These are phyloP conservation scores for Trichogramma dendrolimi DNA, from an alignment of 2,888 invertebrate species.

Conservation along the genomic window DNA sequence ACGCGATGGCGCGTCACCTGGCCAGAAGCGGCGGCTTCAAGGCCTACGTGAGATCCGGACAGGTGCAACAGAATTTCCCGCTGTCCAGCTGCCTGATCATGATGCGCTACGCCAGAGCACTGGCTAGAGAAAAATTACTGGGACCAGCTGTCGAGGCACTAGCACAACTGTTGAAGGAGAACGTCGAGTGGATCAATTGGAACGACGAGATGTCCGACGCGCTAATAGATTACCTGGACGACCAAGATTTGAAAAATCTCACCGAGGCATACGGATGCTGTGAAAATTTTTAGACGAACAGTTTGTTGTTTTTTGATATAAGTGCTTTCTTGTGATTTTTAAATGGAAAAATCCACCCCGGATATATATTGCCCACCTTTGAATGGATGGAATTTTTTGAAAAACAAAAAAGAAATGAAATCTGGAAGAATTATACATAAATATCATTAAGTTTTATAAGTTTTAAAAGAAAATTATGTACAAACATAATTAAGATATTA, in stretches of 20 bases:
- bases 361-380: too few species aligned
- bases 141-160: not conserved
- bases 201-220: not conserved
- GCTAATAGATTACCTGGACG: not conserved
- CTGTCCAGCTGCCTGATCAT: not conserved
- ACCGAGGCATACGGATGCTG: too few species aligned
- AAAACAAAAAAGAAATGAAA: too few species aligned
- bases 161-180: not conserved
- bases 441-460: too few species aligned
- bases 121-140: constrained; percentile 1
- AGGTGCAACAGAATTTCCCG: not conserved
- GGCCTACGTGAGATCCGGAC: not conserved
- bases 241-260: constrained; percentile 4
- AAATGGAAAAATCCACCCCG: too few species aligned
- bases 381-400: too few species aligned
- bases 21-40: not conserved
- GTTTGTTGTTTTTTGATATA: too few species aligned
- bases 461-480: too few species aligned
- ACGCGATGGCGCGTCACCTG: not conserved
- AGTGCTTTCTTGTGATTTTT: too few species aligned
- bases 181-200: not conserved
- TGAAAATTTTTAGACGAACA: too few species aligned
- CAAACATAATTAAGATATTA: too few species aligned
- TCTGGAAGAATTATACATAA: too few species aligned
- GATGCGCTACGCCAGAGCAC: constrained; percentile 9